Percentiles rank a stretch among this genome's conserved stretches.
These are phyloP conservation scores for Heliocidaris tuberculata DNA, from an alignment of 35 echinoderm and acorn worm species.

Conservation along the genomic window DNA sequence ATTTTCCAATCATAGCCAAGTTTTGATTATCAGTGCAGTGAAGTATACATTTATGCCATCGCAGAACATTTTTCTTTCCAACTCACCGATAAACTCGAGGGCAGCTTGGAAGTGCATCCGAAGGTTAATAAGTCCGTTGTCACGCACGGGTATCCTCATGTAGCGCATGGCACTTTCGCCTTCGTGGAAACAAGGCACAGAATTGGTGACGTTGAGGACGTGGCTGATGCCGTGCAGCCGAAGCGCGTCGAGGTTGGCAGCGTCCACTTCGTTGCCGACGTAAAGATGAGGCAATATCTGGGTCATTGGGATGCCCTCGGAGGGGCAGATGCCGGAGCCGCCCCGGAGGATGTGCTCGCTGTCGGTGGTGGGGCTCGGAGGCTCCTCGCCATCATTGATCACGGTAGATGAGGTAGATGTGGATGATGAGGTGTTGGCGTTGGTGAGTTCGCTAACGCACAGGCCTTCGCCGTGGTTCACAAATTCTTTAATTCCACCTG, in stretches of 20 bases:
- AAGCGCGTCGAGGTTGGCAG: slow-evolving; percentile 69
- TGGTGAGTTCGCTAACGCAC: slow-evolving; percentile 68
- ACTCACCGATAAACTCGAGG: slow-evolving; percentile 94
- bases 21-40: too few relatives aligned
- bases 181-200: slow-evolving; percentile 90
- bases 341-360: slow-evolving; percentile 29
- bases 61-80: not conserved
- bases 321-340: slow-evolving; percentile 24
- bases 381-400: slow-evolving; percentile 45
- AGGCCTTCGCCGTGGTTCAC: slow-evolving; percentile 63
- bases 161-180: slow-evolving; percentile 63
- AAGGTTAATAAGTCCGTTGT: slow-evolving; percentile 75
- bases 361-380: slow-evolving; percentile 47
- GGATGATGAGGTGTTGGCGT: slow-evolving; percentile 22
- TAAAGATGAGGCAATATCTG: slow-evolving; percentile 84
- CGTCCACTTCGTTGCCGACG: slow-evolving; percentile 89
- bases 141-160: slow-evolving; percentile 76
- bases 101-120: slow-evolving; percentile 78
- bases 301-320: slow-evolving; percentile 59
- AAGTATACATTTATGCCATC: too few relatives aligned
- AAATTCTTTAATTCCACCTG: slow-evolving; percentile 95
- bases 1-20: too few relatives aligned
- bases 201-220: slow-evolving; percentile 87
- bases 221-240: slow-evolving; percentile 67
- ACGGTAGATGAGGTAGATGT: slow-evolving; percentile 18